Evolutionary conservation across 2,113 vertebrate genomes (phyloP).

Genomic region (Serilophus lunatus): DNA sequence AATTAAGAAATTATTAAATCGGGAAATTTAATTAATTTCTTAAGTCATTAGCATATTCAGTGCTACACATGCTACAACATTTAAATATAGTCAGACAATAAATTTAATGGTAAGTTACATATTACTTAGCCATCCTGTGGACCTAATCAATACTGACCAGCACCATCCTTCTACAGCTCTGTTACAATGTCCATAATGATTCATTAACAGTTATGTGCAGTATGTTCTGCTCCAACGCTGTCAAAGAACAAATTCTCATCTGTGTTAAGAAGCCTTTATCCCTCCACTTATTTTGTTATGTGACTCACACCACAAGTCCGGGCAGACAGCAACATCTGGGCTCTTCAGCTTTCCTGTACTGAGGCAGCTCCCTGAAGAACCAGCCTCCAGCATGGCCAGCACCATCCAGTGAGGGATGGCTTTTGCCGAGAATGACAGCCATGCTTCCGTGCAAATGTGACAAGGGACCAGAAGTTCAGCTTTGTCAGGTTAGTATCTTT

Average conservation of each 20-base stretch:
- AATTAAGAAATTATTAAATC: not conserved
- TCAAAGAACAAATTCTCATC: not conserved
- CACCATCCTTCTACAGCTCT: not conserved
- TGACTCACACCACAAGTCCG: not conserved
- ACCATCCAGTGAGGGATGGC: not conserved
- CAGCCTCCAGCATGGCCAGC: rapidly evolving
- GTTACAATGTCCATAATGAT: not conserved
- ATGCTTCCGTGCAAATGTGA: not conserved
- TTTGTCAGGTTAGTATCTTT: not conserved
- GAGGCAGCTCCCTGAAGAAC: not conserved
- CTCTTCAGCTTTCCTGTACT: not conserved
- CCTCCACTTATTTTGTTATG: not conserved
- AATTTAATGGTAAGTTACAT: not conserved
- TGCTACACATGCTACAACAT: not conserved
- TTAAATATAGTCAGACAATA: not conserved
- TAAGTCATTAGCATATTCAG: not conserved
- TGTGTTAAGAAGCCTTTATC: not conserved
- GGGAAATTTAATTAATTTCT: not conserved
- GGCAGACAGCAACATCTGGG: not conserved
- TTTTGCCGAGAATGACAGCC: not conserved
- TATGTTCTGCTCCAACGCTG: too few species aligned
- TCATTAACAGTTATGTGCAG: not conserved
- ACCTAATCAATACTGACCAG: not conserved
- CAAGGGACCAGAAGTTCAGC: not conserved
- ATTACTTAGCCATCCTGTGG: not conserved